Conservation (phyloP, 1,140 invertebrate genomes). For the Drosophila repletoides region DNA sequence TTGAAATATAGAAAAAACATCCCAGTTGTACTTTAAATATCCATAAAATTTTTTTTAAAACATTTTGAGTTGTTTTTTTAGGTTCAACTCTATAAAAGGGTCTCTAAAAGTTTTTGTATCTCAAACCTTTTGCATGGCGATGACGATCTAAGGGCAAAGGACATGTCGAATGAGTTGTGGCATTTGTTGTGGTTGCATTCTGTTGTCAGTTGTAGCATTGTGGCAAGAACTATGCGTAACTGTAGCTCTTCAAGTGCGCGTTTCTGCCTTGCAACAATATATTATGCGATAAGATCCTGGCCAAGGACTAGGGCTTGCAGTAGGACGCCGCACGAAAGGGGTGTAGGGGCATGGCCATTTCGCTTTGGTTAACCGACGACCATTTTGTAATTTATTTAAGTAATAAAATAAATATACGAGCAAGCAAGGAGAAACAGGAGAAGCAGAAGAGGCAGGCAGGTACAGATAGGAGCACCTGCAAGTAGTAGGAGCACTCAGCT, state of each 20-base stretch:
- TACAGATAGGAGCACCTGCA: slow-evolving; percentile 14
- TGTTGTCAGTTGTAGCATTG: background rate
- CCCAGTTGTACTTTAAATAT: too few species aligned
- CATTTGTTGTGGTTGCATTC: too few species aligned
- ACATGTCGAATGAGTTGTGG: too few species aligned
- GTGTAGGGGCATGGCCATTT: slow-evolving; percentile 49
- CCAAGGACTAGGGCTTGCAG: slow-evolving; percentile 24
- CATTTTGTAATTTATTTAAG: slow-evolving; percentile 81
- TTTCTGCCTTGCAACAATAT: slow-evolving; percentile 50
- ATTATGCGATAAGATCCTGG: slow-evolving; percentile 66
- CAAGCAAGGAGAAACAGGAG: slow-evolving; percentile 5
- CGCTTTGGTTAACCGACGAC: slow-evolving; percentile 76
- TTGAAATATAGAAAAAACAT: too few species aligned
- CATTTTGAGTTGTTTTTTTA: too few species aligned
- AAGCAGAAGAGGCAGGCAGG: background rate
- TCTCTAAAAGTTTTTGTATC: too few species aligned
- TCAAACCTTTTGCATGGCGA: too few species aligned
- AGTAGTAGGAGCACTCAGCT: background rate
- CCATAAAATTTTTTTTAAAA: too few species aligned
- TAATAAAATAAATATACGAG: slow-evolving; percentile 77
- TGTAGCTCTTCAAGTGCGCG: background rate
- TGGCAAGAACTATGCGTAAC: background rate
- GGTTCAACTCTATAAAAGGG: too few species aligned
- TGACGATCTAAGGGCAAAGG: too few species aligned
- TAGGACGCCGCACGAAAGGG: background rate